Percentiles rank a stretch among this genome's conserved stretches.
These are phyloP conservation scores for Temnothorax curvispinosus DNA, from an alignment of 1,140 invertebrate genomes.

Conservation along the genomic window DNA sequence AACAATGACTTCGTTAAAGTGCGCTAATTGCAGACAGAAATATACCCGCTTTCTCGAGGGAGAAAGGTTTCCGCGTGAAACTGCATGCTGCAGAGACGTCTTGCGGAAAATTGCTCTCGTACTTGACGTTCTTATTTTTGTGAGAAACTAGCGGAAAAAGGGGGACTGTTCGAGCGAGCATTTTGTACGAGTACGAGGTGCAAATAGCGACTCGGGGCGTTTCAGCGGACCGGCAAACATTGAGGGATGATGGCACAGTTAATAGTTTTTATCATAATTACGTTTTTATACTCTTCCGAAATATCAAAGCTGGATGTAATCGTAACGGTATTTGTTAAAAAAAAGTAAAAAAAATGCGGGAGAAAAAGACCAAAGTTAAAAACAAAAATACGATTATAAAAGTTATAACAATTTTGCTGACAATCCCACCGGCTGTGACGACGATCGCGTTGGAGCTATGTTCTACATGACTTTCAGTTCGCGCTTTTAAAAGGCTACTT, in stretches of 20 bases:
- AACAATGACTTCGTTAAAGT: constrained; percentile 41
- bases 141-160: constrained; percentile 34
- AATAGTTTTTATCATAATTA: not conserved
- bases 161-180: constrained; percentile 17
- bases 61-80: constrained; percentile 31
- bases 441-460: not conserved
- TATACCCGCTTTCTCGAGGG: constrained; percentile 32
- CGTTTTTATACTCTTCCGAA: not conserved
- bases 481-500: constrained; percentile 27
- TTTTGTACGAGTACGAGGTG: not conserved
- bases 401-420: constrained; percentile 6
- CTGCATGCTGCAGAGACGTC: constrained; percentile 36
- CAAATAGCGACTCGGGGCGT: not conserved
- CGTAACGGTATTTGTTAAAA: not conserved
- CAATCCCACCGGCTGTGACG: not conserved
- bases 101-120: constrained; percentile 44
- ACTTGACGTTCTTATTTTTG: constrained; percentile 53
- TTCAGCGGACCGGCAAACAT: not conserved
- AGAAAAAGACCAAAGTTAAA: too few relatives aligned
- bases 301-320: not conserved
- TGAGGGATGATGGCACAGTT: not conserved
- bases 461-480: not conserved
- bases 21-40: constrained; percentile 57
- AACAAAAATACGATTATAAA: constrained; percentile 3
- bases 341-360: not conserved